Evolutionary conservation across 2,113 vertebrate genomes (phyloP), one percentile per base, ranked within the genome.

Genomic region (Columba livia): DNA sequence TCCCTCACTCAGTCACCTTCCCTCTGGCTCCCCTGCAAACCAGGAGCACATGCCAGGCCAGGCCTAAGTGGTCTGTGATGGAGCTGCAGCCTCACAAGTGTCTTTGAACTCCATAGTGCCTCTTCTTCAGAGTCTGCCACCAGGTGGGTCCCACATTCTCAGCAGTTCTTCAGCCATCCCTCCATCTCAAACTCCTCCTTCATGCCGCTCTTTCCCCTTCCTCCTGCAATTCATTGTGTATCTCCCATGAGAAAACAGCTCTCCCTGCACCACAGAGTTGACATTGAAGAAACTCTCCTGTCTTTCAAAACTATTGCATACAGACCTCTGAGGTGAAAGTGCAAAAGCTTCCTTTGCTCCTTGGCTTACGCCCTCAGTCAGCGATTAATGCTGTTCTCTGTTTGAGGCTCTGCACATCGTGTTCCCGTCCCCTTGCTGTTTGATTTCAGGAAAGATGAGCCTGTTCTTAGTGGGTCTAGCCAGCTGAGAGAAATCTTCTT

Each of bases 201-300:
- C 32, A 12, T 3, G 2, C 42, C 28, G 57, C 25, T 60, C 25
- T 36, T 89, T 83, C 9, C 42, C 12, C 50, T 75, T 58, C 32
- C 10, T 77, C 13, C 51, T 53, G 70, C 31, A 67, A 58, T 7
- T 7, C 6, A 71, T 15, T 0, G 0, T 12, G 3, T 53, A 26
- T 18, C 10, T 84, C 15, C 34, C 3, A 3, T 24, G 20, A 66
- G 56, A 88, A 89, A 51, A 31, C 1, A 29, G 6, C 26, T 73
- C 13, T 73, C 11, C 36, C 23, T 36, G 24, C 11, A 44, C 4
- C 61, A 58, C 16, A 11, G 48, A 66, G 24, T 12, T 44, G 16
- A 31, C 66, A 36, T 3, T n/a, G 31, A 90, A 79, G 24, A 62
- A 58, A 67, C 32, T 28, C 3, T 25, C 21, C 13, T 14, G 1